Evolutionary conservation across 2,113 vertebrate genomes (phyloP).

Genomic region (Pelodiscus sinensis): DNA sequence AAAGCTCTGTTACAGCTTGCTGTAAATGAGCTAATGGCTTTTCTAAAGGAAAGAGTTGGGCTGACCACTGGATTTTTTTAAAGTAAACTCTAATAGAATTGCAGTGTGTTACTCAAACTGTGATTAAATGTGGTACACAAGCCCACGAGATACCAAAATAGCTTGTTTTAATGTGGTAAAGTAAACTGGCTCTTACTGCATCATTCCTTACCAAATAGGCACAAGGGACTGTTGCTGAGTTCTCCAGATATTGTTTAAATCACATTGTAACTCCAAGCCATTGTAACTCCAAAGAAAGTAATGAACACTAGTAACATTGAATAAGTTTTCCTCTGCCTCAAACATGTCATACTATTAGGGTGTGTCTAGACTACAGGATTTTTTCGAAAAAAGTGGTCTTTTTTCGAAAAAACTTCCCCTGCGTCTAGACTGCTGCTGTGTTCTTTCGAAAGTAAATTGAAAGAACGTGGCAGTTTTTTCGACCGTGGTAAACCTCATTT

Average conservation of each 20-base stretch:
- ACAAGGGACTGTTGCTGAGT: not conserved
- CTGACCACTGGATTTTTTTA: not conserved
- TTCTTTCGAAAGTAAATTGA: too few species aligned
- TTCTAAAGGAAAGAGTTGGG: not conserved
- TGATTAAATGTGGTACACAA: conserved; percentile 2
- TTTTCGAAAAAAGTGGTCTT: too few species aligned
- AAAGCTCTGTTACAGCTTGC: not conserved
- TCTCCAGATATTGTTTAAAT: not conserved
- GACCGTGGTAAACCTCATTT: too few species aligned
- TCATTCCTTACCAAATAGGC: not conserved
- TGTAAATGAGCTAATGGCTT: not conserved
- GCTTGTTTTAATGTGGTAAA: not conserved
- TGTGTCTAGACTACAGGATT: too few species aligned
- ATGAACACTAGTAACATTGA: not conserved
- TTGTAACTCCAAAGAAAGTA: not conserved
- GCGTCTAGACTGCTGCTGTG: too few species aligned
- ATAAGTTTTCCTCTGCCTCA: not conserved
- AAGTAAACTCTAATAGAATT: not conserved
- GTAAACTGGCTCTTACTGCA: not conserved
- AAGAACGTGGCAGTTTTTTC: too few species aligned
- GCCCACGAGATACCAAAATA: not conserved
- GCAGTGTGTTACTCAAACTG: not conserved
- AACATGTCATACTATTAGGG: not conserved
- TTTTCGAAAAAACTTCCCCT: too few species aligned
- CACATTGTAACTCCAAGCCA: not conserved